Percentiles rank a stretch among this genome's conserved stretches.
Evolutionary conservation across 2,113 vertebrate species (phyloP).

Genomic region (Callorhinus ursinus): DNA sequence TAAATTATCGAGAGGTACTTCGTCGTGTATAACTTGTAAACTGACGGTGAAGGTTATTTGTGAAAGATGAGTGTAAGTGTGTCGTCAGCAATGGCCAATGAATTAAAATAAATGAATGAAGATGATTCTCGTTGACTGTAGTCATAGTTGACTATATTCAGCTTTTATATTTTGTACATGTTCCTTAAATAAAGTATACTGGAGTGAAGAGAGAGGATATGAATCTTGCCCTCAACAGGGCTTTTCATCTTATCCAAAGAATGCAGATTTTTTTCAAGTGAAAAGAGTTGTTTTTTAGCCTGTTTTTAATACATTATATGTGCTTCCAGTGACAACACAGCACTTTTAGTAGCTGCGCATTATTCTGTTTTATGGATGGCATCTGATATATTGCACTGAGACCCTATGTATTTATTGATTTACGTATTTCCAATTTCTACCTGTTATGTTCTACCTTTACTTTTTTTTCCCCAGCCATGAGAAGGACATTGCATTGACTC

Average conservation of each 20-base stretch:
- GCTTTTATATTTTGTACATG: not conserved
- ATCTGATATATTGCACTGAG: not conserved
- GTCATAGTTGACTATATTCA: not conserved
- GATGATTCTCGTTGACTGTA: not conserved
- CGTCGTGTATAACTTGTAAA: not conserved
- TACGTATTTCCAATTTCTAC: not conserved
- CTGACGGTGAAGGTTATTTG: not conserved
- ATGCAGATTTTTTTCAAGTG: constrained; percentile 17
- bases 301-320: not conserved
- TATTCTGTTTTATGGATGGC: not conserved
- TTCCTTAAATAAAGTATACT: not conserved
- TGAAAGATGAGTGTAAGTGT: not conserved
- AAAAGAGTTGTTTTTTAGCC: not conserved
- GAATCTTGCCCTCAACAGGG: not conserved
- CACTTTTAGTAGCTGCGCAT: not conserved
- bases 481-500: not conserved
- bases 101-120: constrained; percentile 41
- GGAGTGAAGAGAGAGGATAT: not conserved
- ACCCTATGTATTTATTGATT: not conserved
- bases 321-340: not conserved
- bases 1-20: not conserved
- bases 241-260: not conserved
- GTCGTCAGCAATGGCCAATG: not conserved
- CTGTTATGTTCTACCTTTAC: not conserved
- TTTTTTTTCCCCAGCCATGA: not conserved